Conservation (phyloP, 1,140 invertebrate genomes). For the Carcinoscorpius rotundicauda region DNA sequence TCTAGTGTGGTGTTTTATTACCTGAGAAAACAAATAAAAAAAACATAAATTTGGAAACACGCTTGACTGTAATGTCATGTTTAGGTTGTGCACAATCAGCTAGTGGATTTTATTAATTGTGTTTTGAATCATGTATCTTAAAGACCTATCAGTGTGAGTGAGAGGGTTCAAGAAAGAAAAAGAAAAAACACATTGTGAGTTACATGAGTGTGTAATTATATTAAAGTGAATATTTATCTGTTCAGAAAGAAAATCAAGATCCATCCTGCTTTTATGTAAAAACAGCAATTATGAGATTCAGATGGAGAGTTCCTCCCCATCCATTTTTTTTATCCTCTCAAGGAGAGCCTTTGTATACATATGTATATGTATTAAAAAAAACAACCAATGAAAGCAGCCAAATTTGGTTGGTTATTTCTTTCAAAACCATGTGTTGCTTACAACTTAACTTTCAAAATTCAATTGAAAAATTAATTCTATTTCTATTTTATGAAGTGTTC, state of each 20-base stretch:
- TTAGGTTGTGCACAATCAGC: not conserved
- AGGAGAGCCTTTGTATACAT: no score
- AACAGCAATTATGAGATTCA: no score
- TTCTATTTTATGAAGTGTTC: no score
- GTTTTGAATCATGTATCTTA: not conserved
- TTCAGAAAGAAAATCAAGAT: no score
- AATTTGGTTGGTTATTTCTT: not conserved
- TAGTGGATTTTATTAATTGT: not conserved
- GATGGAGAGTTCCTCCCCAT: no score
- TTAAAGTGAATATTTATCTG: no score
- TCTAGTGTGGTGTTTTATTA: slow-evolving; percentile 35
- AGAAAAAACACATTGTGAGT: slow-evolving; percentile 2
- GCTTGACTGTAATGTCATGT: not conserved
- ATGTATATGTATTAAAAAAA: no score
- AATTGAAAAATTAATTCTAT: no score
- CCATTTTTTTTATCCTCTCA: no score
- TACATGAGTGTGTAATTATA: no score
- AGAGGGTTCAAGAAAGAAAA: slow-evolving; percentile 3
- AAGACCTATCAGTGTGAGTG: not conserved
- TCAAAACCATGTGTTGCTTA: not conserved
- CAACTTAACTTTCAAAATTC: not conserved
- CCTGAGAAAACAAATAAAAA: slow-evolving; percentile 21
- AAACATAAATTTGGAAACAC: not conserved
- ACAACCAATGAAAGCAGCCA: no score
- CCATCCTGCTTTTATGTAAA: no score